phyloP scores from a whole-genome alignment of 2,888 invertebrate genomes.

The Synanthedon myopaeformis region DNA sequence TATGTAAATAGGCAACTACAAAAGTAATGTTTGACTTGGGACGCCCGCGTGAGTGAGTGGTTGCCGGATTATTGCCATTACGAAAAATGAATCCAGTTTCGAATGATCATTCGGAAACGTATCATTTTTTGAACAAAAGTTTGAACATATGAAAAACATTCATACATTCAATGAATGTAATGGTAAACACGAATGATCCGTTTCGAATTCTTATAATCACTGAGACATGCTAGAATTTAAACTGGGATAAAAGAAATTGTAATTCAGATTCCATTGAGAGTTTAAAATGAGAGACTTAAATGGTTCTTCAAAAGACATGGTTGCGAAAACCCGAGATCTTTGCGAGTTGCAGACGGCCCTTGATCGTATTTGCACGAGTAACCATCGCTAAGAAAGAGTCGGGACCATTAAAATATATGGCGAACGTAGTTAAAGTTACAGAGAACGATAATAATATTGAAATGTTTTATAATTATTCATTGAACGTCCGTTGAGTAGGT shows the following conservation, averaged over 20 bases:
- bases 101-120: conserved; percentile 22
- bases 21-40: conserved; percentile 64
- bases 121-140: background rate
- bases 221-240: too few relatives aligned
- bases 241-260: too few relatives aligned
- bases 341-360: conserved; percentile 21
- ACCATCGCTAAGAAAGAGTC: conserved; percentile 18
- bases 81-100: conserved; percentile 40
- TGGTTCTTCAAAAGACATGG: conserved; percentile 1
- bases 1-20: conserved; percentile 66
- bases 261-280: background rate
- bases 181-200: background rate
- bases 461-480: too few relatives aligned
- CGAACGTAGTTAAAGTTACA: too few relatives aligned
- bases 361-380: conserved; percentile 29
- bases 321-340: conserved; percentile 18
- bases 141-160: background rate
- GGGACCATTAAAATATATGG: conserved; percentile 12
- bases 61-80: conserved; percentile 44
- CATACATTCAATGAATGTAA: background rate
- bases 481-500: too few relatives aligned
- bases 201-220: background rate
- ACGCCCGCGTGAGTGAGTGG: conserved; percentile 45
- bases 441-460: too few relatives aligned
- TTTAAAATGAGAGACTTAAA: conserved; percentile 1